Evolutionary conservation across 2,797 vertebrate genomes (phyloP), one percentile per base, ranked within the genome.

Genomic region (Gorsachius magnificus): DNA sequence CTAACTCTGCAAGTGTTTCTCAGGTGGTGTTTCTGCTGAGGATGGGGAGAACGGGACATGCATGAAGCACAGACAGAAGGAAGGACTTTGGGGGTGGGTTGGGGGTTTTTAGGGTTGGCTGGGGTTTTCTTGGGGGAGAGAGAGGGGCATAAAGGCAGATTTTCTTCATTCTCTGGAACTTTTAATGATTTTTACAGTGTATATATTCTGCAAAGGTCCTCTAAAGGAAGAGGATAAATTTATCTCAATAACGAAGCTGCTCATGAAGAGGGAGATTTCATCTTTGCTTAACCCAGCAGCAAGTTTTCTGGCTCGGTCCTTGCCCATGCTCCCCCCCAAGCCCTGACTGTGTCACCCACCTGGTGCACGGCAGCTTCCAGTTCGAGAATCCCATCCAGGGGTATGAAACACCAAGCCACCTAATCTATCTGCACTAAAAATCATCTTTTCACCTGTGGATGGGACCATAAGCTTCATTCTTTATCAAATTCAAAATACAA

Each of bases 311-410:
- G 11, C 43, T 70, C 5, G 0, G 10, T 6, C 16, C 54, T 57
- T 13, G 4, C 36, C 22, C 15, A 2, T 3, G 2, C 10, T 31
- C 6, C 25, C 13, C 56, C 10, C 36, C 12, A 29, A 83, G 11
- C 36, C 24, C 24, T 6, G 15, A 25, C 43, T 10, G 4, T 1
- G 1, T 20, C 58, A 26, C 2, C 8, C 6, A 4, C 20, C 7
- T 0, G 51, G 29, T 15, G 2, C 10, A 28, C 0, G 4, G 46
- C 83, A 83, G 21, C 16, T 38, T 68, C 58, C 57, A 50, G 18
- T 0, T 0, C 0, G 13, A 88, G 56, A 87, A 53, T 45, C 38
- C 31, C 25, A 45, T 22, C 64, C 25, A 3, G 0, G 0, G 13
- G 16, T 6, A 21, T 8, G 11, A 54, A 77, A 4, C 66, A 76